Base-by-base conservation (phyloP, 1,140 invertebrate species). In the Ostrea denselamellosa region DNA sequence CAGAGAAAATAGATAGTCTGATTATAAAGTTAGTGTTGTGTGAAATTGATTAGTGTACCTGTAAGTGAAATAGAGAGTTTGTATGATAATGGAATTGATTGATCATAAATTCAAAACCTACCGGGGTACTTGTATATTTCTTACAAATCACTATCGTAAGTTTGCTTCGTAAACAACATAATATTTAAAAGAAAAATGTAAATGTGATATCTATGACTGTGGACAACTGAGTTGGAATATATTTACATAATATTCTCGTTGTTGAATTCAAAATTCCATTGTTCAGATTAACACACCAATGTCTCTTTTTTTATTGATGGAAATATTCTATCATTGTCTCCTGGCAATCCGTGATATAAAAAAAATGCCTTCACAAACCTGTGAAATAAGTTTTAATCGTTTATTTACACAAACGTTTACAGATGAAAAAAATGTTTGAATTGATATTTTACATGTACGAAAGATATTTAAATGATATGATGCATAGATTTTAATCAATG, bases 401-500 rank as follows among this genome's bases (percentile, higher is more conserved):
- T 19, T 62, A 62, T 62, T 62, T 62, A 77, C 28, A 77, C 68
- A 77, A 77, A 34, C 68, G 68, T 25, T 77, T 25, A 77, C 25
- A 77, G 68, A 9, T 77, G 25, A 22, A 77, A 22, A 77, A 77
- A 77, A 77, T 34, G 28, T 77, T 77, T 77, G 68, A 77, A 77
- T 77, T 77, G 28, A 28, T 25, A 28, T 28, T 77, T 77, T 28
- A 14, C 25, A n/a, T 19, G 17, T n/a, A 77, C 25, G 22, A 14
- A 12, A 77, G 56, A 62, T 77, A 77, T 77, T 77, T 77, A 77
- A 77, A 22, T 28, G 68, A 77, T 77, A 34, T 77, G 68, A 25
- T 77, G 68, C 68, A 77, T 77, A 77, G 68, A 77, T 77, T 77
- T 77, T 77, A 77, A 77, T 77, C 68, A 77, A 77, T 77, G 68